Percentiles rank a stretch among this genome's conserved stretches.
Conservation (phyloP, 2,888 invertebrate species). For the Gryllus longicercus region DNA sequence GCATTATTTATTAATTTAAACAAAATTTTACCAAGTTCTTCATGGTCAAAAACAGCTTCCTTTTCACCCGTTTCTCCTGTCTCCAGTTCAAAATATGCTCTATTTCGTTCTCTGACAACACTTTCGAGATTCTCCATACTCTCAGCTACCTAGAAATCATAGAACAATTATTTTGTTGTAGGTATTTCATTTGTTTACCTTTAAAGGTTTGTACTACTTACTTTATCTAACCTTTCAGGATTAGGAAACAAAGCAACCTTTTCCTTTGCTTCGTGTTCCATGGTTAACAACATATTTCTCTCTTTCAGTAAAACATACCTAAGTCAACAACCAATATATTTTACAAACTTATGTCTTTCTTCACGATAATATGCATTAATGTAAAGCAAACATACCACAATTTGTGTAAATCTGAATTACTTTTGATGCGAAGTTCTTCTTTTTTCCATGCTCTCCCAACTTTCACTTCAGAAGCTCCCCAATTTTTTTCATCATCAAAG, state of each 20-base stretch:
- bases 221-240: constrained; percentile 91
- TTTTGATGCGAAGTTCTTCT: constrained; percentile 91
- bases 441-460: constrained; percentile 82
- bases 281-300: constrained; percentile 92
- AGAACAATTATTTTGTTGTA: background rate
- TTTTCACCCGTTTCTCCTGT: constrained; percentile 79
- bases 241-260: constrained; percentile 72
- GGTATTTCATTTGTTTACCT: background rate
- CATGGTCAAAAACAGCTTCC: background rate
- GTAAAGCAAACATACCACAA: constrained; percentile 67
- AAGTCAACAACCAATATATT: constrained; percentile 24
- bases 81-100: constrained; percentile 84
- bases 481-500: constrained; percentile 82
- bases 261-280: constrained; percentile 79
- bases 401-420: constrained; percentile 93
- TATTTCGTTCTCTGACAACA: constrained; percentile 88
- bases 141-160: constrained; percentile 62
- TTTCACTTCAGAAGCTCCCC: constrained; percentile 70
- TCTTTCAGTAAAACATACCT: constrained; percentile 89
- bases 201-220: constrained; percentile 39
- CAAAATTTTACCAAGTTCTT: background rate
- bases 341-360: background rate
- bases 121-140: constrained; percentile 92
- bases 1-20: background rate
- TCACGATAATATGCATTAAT: background rate